phyloP scores from a whole-genome alignment of 2,888 invertebrate genomes.

The Melolontha melolontha region DNA sequence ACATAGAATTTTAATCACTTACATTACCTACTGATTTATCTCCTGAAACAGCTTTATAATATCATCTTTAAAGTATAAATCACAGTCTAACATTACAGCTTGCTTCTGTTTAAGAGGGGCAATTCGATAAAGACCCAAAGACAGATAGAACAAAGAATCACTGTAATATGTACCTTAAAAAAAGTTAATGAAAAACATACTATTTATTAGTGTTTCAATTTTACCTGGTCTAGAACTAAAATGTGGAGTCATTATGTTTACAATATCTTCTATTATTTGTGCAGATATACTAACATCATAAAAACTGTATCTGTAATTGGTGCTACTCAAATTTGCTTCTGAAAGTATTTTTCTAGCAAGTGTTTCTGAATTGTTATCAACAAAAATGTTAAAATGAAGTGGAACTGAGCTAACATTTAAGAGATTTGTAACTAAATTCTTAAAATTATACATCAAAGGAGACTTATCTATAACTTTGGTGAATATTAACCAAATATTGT shows the following conservation, averaged over 20 bases:
- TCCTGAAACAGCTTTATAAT: constrained; percentile 74
- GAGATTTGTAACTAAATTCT: constrained; percentile 67
- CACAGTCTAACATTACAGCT: constrained; percentile 82
- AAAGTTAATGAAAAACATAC: constrained; percentile 36
- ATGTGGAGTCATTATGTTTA: constrained; percentile 75
- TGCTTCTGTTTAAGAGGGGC: constrained; percentile 71
- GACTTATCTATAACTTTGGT: constrained; percentile 69
- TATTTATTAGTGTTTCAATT: constrained; percentile 21
- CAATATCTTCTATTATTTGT: constrained; percentile 71
- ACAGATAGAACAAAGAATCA: constrained; percentile 82
- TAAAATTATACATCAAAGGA: constrained; percentile 68
- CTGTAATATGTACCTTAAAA: constrained; percentile 78
- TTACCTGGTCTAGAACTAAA: constrained; percentile 77
- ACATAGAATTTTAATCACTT: constrained; percentile 1
- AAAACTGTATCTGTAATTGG: constrained; percentile 63
- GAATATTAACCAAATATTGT: constrained; percentile 72
- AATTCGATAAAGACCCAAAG: constrained; percentile 78
- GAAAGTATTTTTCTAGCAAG: constrained; percentile 61
- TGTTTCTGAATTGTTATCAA: constrained; percentile 71
- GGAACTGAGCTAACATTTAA: constrained; percentile 66
- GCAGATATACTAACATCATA: constrained; percentile 75
- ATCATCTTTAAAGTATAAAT: constrained; percentile 79
- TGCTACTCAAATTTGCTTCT: constrained; percentile 53
- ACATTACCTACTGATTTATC: constrained; percentile 69
- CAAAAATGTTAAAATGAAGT: constrained; percentile 72